Base-by-base conservation (phyloP, 2,888 invertebrate genomes). In the Syrphus vitripennis region DNA sequence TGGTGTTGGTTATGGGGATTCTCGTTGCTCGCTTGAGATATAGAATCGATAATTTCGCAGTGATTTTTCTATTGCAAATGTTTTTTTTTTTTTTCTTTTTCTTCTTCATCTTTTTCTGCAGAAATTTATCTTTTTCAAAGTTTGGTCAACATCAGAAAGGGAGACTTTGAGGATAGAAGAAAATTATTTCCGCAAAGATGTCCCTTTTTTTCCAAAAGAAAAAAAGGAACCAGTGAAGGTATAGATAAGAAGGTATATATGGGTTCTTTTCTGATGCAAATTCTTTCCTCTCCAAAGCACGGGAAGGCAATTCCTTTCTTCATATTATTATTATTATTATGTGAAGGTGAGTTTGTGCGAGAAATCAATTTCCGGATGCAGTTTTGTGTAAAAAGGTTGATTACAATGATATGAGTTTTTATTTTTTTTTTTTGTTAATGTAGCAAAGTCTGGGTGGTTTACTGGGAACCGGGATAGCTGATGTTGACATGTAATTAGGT, bases 291-390 rank as follows among this genome's bases (percentile, higher is more conserved):
- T 26, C 26, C 5, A n/a, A 21, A 42, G 6, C 16, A 26, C 16
- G 50, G 34, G 14, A 34, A 50, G 67, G 50, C 48, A 48, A 67
- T 67, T 50, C 34, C 29, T 34, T 48, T 50, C 67, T 34, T 14
- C 21, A 0, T 31, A 31, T n/a, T n/a, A n/a, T n/a, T n/a, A n/a
- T n/a, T n/a, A n/a, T n/a, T 12, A 26, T 31, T 40, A 19, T 50
- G 10, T 16, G 55, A 31, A 45, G 80, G 57, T 70, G 67, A 50
- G 69, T 65, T 57, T 70, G 57, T 31, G 31, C 31, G 67, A 63
- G 77, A 86, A 86, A 86, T 82, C 86, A 86, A 86, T 86, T 86
- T 86, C 86, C 86, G 86, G 86, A 82, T 82, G 81, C 82, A 84
- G 40, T 84, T 84, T 61, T 84, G 84, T 84, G 84, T 81, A 84